Conservation (phyloP, 2,113 vertebrate genomes). For the Proterorhinus semilunaris region DNA sequence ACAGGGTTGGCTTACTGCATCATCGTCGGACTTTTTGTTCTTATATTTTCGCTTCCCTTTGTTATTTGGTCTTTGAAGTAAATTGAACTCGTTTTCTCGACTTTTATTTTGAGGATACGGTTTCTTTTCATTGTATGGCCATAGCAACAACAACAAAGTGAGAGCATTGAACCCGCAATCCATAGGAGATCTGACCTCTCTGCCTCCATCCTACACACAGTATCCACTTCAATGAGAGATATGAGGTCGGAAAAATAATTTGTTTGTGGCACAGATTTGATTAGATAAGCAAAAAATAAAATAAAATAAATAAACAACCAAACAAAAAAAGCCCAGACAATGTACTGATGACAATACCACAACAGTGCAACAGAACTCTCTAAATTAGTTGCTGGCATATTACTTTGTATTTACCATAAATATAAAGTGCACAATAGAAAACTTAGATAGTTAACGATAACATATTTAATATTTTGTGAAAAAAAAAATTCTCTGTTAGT, state of each 20-base stretch:
- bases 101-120: background rate
- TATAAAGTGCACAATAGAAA: too few relatives aligned
- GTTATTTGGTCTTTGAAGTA: background rate
- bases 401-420: background rate
- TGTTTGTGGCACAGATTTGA: too few relatives aligned
- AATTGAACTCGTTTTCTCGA: background rate
- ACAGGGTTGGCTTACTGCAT: background rate
- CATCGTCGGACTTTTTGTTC: slow-evolving; percentile 1
- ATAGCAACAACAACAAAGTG: background rate
- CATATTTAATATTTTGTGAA: background rate
- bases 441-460: too few relatives aligned
- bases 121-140: background rate
- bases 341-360: background rate
- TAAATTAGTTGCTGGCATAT: background rate
- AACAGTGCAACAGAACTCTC: background rate
- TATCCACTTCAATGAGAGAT: too few relatives aligned
- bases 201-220: too few relatives aligned
- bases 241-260: too few relatives aligned
- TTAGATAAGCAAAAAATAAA: too few relatives aligned
- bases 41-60: background rate
- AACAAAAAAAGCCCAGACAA: background rate
- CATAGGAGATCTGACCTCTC: background rate
- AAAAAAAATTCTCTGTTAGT: background rate
- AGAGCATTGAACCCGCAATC: background rate
- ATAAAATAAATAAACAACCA: too few relatives aligned